Evolutionary conservation across 2,888 invertebrate species (phyloP), one percentile per base, ranked within the genome.

Genomic region (Drosophila lacicola): DNA sequence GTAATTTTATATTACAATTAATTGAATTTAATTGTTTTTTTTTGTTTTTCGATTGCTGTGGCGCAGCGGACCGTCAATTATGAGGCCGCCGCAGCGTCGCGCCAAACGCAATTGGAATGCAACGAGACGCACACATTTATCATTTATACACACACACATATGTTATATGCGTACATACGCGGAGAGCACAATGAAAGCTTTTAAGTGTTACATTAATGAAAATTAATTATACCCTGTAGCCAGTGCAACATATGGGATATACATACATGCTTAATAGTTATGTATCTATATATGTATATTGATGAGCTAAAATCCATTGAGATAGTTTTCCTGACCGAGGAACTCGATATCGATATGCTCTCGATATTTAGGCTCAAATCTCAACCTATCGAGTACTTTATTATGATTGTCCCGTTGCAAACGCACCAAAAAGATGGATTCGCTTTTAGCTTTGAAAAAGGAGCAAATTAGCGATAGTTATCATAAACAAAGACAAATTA

Each of bases 21-120:
- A 84, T 84, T 88, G 80, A 84, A 82, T 84, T 85, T 87, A 85
- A 84, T 84, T 88, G 88, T 85, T 85, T 87, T 82, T 21, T 6
- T 25, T 3, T 25, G 6, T 29, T 29, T 17, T 9, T 41, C 71
- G 69, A 82, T 82, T 71, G 68, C 56, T 56, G 50, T 56, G 55
- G 68, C 70, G 85, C 85, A 85, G 63, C 79, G 42, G 55, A 88
- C 71, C 83, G 78, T 82, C 82, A 85, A 82, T 85, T 84, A 85
- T 75, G 60, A 39, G 55, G 51, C 61, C 64, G 56, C 68, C 66
- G 68, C 87, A 67, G 61, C 78, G 79, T 73, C 74, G 74, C 79
- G 70, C 68, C 78, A 87, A 82, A 85, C 67, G 64, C 64, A 63
- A 77, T 73, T 77, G 74, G 64, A 77, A 70, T 71, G 78, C 81